Conservation (phyloP, 2,888 invertebrate species). For the Trichopria drosophilae region DNA sequence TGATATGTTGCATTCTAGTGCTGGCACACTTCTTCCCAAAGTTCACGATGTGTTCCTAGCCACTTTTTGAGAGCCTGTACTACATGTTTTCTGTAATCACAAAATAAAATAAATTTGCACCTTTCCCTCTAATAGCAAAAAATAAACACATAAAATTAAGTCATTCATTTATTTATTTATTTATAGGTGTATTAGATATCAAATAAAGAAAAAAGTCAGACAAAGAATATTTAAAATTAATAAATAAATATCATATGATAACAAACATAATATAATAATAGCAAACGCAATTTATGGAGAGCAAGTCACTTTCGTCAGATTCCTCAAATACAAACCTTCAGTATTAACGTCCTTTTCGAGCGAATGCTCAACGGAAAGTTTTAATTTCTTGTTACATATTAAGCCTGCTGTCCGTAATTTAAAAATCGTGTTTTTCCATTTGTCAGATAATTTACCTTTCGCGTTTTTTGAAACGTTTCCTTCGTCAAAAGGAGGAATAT, state of each 20-base stretch:
- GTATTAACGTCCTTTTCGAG: too few relatives aligned
- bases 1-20: not conserved
- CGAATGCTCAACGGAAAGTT: too few relatives aligned
- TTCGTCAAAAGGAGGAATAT: too few relatives aligned
- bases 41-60: not conserved
- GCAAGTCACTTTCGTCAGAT: too few relatives aligned
- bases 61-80: too few relatives aligned
- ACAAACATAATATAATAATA: too few relatives aligned
- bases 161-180: not conserved
- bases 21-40: not conserved
- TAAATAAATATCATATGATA: too few relatives aligned
- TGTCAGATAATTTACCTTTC: conserved; percentile 29
- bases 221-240: conserved; percentile 3
- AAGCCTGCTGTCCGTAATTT: conserved; percentile 27
- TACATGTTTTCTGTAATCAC: too few relatives aligned
- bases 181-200: not conserved
- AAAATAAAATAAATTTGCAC: not conserved
- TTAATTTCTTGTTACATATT: too few relatives aligned
- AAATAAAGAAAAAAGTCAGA: conserved; percentile 11
- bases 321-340: too few relatives aligned
- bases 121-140: too few relatives aligned
- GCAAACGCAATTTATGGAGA: too few relatives aligned
- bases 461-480: conserved; percentile 31
- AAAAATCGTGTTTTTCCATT: conserved; percentile 31
- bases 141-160: not conserved